These are phyloP conservation scores for Poliocrania exsul DNA, from an alignment of 2,797 vertebrate genomes.

Conservation along the genomic window DNA sequence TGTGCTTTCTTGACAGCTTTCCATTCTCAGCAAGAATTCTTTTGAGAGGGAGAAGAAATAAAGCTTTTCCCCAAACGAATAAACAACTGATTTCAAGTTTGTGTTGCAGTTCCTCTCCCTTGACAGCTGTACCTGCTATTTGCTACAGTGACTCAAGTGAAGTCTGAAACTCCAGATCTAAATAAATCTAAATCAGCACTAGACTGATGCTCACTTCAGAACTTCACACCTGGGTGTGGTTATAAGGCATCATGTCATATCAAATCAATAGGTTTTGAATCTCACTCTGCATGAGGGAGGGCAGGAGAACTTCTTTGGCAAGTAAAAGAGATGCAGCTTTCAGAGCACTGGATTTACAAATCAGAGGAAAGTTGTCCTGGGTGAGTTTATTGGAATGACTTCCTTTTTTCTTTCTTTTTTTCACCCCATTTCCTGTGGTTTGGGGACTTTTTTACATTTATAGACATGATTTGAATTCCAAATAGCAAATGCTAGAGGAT, in stretches of 20 bases:
- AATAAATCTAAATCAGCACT: not conserved
- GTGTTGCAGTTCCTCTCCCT: fast-evolving
- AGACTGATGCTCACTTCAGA: not conserved
- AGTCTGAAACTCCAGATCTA: not conserved
- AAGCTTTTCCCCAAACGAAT: not conserved
- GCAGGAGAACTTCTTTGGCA: not conserved
- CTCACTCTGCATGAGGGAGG: not conserved
- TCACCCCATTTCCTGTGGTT: fast-evolving
- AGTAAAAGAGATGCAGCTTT: not conserved
- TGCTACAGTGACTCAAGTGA: not conserved
- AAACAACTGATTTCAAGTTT: not conserved
- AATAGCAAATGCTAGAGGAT: conserved; percentile 29
- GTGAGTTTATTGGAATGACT: conserved; percentile 11
- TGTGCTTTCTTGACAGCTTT: not conserved
- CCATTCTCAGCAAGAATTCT: not conserved
- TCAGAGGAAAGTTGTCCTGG: not conserved
- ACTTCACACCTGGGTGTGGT: fast-evolving
- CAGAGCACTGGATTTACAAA: not conserved
- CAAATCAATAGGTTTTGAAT: not conserved
- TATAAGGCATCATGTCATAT: not conserved
- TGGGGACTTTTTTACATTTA: not conserved
- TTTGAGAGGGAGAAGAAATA: not conserved
- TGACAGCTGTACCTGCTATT: not conserved
- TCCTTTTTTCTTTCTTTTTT: not conserved
- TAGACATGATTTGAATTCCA: conserved; percentile 44